Evolutionary conservation across 2,888 invertebrate genomes (phyloP).

Genomic region (Drosophila stalkeri): DNA sequence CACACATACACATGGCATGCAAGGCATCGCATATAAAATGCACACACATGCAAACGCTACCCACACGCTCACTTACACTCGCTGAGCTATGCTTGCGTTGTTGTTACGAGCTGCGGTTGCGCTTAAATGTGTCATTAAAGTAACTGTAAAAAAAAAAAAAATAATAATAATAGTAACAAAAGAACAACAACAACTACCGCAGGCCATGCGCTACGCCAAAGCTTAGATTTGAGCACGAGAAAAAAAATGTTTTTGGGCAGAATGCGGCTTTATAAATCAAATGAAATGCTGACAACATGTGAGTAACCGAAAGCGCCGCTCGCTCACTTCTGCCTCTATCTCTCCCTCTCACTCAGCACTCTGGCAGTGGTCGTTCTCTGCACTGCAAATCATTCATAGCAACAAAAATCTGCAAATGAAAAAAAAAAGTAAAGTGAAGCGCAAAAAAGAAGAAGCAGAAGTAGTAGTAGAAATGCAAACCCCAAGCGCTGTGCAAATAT

Average conservation of each 20-base stretch:
- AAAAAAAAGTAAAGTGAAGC: constrained; percentile 11
- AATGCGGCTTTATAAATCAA: constrained; percentile 70
- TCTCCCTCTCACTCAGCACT: not conserved
- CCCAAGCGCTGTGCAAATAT: constrained; percentile 49
- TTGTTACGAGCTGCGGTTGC: constrained; percentile 69
- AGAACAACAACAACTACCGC: constrained; percentile 19
- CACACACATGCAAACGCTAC: constrained; percentile 60
- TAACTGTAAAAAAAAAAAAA: constrained; percentile 27
- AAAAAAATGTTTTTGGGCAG: constrained; percentile 32
- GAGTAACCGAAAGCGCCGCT: constrained; percentile 9
- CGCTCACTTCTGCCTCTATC: not conserved
- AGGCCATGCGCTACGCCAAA: constrained; percentile 8
- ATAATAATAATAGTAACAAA: constrained; percentile 10
- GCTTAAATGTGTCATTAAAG: constrained; percentile 78
- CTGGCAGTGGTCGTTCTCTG: not conserved
- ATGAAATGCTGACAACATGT: constrained; percentile 40
- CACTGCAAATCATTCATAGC: constrained; percentile 63
- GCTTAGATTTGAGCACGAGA: constrained; percentile 52
- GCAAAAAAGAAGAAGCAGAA: constrained; percentile 7
- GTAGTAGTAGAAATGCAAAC: constrained; percentile 11
- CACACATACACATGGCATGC: constrained; percentile 18
- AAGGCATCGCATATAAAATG: constrained; percentile 65
- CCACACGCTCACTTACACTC: constrained; percentile 29
- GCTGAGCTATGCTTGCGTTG: constrained; percentile 41
- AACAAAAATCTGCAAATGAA: constrained; percentile 15